Evolutionary conservation across 2,113 vertebrate species (phyloP), one percentile per base, ranked within the genome.

Genomic region (Ursus arctos): DNA sequence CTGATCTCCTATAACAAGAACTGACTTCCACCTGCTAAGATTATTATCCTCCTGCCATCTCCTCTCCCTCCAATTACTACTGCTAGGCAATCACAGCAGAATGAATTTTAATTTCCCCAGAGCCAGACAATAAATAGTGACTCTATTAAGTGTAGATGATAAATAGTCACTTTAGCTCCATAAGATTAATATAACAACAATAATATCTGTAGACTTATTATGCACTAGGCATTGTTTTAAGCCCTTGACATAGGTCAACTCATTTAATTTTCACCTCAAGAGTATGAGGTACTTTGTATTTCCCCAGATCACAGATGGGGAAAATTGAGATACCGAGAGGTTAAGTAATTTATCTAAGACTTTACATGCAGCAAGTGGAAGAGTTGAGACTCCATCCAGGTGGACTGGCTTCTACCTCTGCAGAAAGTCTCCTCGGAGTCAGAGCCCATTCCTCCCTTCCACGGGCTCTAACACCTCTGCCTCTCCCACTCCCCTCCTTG

Each of bases 31-130:
- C 36, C 69, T 22, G 12, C 59, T 93, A 69, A 83, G 65, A 43
- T 85, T 87, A 94, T 88, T 85, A 89, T 19, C 57, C 65, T 92
- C 77, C 76, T 69, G 47, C 36, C 63, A 2, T 26, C 61, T 95
- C 18, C 53, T 91, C n/a, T 76, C 59, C 36, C 40, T 84, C 49
- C 83, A 82, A 67, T 92, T 85, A 95, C 87, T 71, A 94, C 7
- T 87, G 69, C 51, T 14, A 24, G 33, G 93, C 69, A 92, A 91
- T 83, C 83, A 89, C 11, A 69, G 59, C 19, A 94, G 36, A 86
- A 71, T 92, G 51, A 77, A 82, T 92, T 96, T 91, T 91, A 95
- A 95, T 81, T 91, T 86, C 86, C 92, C 88, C 71, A 49, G 61
- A 88, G 59, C 63, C 36, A 57, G 57, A 82, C 43, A 93, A 96